A percentile compares a stretch with the other conserved stretches of the same genome.
phyloP scores from a whole-genome alignment of 2,797 vertebrate species.

The Champsocephalus gunnari region DNA sequence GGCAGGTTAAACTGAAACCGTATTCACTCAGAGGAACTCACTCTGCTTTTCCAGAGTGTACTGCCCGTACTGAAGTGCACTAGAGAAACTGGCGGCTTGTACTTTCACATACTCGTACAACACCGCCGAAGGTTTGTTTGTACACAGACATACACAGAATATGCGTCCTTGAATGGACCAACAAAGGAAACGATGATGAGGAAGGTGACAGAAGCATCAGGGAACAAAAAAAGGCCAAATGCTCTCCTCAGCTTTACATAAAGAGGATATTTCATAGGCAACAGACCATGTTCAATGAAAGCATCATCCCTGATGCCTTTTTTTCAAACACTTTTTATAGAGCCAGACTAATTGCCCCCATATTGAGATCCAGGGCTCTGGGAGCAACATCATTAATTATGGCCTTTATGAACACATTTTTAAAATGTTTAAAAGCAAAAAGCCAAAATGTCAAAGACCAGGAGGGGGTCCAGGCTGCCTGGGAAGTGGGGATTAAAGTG shows the following conservation, averaged over 20 bases:
- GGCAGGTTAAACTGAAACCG: constrained; percentile 67
- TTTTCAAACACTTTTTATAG: constrained; percentile 28
- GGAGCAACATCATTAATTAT: constrained; percentile 62
- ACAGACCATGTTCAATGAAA: constrained; percentile 47
- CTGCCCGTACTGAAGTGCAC: constrained; percentile 14
- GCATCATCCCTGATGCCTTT: constrained; percentile 34
- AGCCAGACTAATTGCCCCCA: constrained; percentile 69
- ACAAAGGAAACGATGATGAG: neutral
- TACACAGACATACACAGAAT: constrained; percentile 9
- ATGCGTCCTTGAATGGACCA: constrained; percentile 36
- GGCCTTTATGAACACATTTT: constrained; percentile 64
- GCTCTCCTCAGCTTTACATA: constrained; percentile 13
- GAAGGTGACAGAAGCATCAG: neutral
- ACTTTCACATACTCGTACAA: neutral
- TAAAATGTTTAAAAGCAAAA: constrained; percentile 66
- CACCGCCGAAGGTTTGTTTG: neutral
- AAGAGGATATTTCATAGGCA: constrained; percentile 34
- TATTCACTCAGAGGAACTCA: constrained; percentile 40
- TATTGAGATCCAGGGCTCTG: constrained; percentile 65
- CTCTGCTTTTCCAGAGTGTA: constrained; percentile 11
- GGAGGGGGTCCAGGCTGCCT: constrained; percentile 60
- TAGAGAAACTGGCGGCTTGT: constrained; percentile 25
- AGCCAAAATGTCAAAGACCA: constrained; percentile 71
- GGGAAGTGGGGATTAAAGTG: constrained; percentile 55
- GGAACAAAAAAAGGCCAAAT: constrained; percentile 3